These are phyloP conservation scores for Meloe dianella DNA, from an alignment of 2,888 invertebrate species.

Conservation along the genomic window DNA sequence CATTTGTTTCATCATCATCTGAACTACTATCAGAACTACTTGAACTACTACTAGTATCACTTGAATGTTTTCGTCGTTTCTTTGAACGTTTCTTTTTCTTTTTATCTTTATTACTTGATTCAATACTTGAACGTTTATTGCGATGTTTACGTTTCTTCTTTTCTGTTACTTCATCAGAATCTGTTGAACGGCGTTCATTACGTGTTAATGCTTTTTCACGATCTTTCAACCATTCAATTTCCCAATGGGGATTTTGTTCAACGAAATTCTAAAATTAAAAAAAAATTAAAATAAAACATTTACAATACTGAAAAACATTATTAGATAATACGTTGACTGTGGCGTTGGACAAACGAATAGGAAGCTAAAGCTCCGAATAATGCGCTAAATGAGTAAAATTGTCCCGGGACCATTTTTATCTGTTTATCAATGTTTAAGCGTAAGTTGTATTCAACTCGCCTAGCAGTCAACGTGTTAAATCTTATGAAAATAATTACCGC, in stretches of 20 bases:
- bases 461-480: too few relatives aligned
- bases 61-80: constrained; percentile 42
- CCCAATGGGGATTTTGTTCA: constrained; percentile 86
- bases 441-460: too few relatives aligned
- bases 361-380: too few relatives aligned
- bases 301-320: too few relatives aligned
- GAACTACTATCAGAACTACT: constrained; percentile 60
- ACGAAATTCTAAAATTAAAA: constrained; percentile 71
- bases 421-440: too few relatives aligned
- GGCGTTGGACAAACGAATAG: too few relatives aligned
- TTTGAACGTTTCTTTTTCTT: constrained; percentile 48
- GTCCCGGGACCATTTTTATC: too few relatives aligned
- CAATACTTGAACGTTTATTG: constrained; percentile 43
- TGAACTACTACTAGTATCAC: constrained; percentile 59
- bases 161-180: constrained; percentile 38
- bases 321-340: too few relatives aligned
- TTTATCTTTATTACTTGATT: constrained; percentile 56
- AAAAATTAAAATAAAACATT: constrained; percentile 12
- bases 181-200: constrained; percentile 40
- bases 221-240: constrained; percentile 85
- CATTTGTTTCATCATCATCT: constrained; percentile 53
- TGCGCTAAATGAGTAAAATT: too few relatives aligned
- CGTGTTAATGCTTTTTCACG: constrained; percentile 63
- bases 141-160: constrained; percentile 43
- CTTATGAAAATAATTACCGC: constrained; percentile 65